Evolutionary conservation across 30 jellyfish, hydroid and myxozoan genomes (phyloP), one percentile per base, ranked within the genome.

Genomic region (Hydra vulgaris): DNA sequence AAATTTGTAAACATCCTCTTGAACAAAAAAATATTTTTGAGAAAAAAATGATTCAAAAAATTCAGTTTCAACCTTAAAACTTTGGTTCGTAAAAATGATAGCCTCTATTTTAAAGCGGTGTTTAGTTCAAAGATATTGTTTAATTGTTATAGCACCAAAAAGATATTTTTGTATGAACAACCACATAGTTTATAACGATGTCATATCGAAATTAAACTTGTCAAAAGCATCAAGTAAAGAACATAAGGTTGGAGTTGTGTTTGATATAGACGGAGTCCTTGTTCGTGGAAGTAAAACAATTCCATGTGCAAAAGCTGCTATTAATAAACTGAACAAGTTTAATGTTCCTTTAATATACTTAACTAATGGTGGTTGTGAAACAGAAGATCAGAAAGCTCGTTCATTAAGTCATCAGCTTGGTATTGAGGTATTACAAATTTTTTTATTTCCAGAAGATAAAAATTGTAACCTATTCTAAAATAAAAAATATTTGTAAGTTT

Each of bases 301-400:
- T 23, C 97, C 97, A 7, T 26, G 87, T 20, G 97, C 97, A 8
- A 52, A 66, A n/a, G 74, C 52, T 27, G 97, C 97, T 15, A 80
- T 91, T n/a, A 74, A 55, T 17, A 86, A 82, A 80, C 85, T 91
- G 25, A 25, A 86, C 74, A 74, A 71, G 23, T 66, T 56, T n/a
- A 21, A 76, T 19, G 72, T 91, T 27, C 97, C 97, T 18, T 67
- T 81, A n/a, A 76, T 91, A 18, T 91, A 86, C 81, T 75, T 91
- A 25, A 86, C 97, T 17, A 91, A 91, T 73, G 84, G 97, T 26
- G 94, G 97, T 23, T 91, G 97, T 76, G 97, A 91, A 74, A 91
- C 97, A 15, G 97, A 91, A 72, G 95, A 91, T 20, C 87, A 86
- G 76, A 90, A 87, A 83, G 96, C 96, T 23, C 26, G 54, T 56